phyloP scores from a whole-genome alignment of 2,888 invertebrate species.

The Pyralis farinalis region DNA sequence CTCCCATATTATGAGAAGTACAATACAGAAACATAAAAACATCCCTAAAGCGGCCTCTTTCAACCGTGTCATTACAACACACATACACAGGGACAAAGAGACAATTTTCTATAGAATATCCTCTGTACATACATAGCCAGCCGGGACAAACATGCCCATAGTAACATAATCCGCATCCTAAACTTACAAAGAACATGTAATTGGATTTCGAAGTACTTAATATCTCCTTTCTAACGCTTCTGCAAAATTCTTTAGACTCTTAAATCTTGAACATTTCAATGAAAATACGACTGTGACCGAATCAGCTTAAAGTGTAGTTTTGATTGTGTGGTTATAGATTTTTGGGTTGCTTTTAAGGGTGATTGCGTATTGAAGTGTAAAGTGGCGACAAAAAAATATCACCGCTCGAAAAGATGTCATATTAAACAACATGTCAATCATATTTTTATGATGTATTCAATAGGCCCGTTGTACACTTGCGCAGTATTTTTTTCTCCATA shows the following conservation, averaged over 20 bases:
- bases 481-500: conserved; percentile 66
- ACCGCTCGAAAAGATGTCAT: conserved; percentile 78
- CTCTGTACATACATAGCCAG: conserved; percentile 63
- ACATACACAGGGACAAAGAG: conserved; percentile 42
- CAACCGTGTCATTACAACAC: conserved; percentile 52
- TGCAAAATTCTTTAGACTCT: conserved; percentile 35
- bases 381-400: conserved; percentile 78
- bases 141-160: conserved; percentile 60
- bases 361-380: conserved; percentile 29
- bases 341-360: conserved; percentile 2
- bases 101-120: conserved; percentile 61
- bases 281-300: conserved; percentile 18
- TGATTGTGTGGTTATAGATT: background rate
- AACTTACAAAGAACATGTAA: conserved; percentile 74
- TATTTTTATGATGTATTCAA: conserved; percentile 77
- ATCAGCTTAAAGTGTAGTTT: conserved; percentile 10
- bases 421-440: conserved; percentile 81
- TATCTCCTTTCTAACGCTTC: conserved; percentile 66
- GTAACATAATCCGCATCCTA: conserved; percentile 79
- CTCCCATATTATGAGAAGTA: background rate
- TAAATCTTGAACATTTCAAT: conserved; percentile 17
- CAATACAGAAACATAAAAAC: conserved; percentile 17
- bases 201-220: conserved; percentile 77
- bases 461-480: conserved; percentile 71
- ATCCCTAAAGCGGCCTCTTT: conserved; percentile 27